phyloP scores from a whole-genome alignment of 2,888 invertebrate species.

The Drosophila anceps region DNA sequence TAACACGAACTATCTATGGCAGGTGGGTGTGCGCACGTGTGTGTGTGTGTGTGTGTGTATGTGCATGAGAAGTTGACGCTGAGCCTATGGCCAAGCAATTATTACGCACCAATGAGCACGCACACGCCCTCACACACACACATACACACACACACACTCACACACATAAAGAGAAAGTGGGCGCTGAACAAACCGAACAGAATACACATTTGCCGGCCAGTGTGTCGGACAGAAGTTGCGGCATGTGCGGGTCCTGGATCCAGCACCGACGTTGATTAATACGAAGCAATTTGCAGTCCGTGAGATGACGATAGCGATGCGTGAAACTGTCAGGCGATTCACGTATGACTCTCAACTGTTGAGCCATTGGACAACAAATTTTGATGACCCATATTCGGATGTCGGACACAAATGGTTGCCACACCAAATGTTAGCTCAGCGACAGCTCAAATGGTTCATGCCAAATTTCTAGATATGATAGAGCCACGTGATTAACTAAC shows the following conservation, averaged over 20 bases:
- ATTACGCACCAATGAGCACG: constrained; percentile 69
- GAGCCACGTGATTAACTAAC: constrained; percentile 5
- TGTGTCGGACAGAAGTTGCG: constrained; percentile 54
- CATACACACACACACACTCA: constrained; percentile 2
- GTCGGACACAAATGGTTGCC: constrained; percentile 31
- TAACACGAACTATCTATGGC: constrained; percentile 57
- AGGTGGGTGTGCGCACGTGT: constrained; percentile 35
- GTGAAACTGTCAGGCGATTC: constrained; percentile 68
- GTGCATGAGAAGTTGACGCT: constrained; percentile 40
- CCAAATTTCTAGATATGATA: constrained; percentile 2
- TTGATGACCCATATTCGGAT: constrained; percentile 49
- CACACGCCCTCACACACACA: constrained; percentile 23
- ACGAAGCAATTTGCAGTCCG: constrained; percentile 60
- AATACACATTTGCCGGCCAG: constrained; percentile 52
- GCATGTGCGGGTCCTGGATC: constrained; percentile 46
- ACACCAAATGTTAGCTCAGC: constrained; percentile 24
- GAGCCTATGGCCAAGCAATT: constrained; percentile 74
- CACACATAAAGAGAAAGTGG: neutral
- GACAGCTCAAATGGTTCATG: constrained; percentile 17
- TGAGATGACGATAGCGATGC: constrained; percentile 44
- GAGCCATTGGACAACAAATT: constrained; percentile 42
- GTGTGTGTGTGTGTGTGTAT: constrained; percentile 7
- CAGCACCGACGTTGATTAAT: constrained; percentile 68
- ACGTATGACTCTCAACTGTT: constrained; percentile 52
- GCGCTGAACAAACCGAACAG: constrained; percentile 48